A percentile compares a stretch with the other conserved stretches of the same genome.
Conservation (phyloP, 2,888 invertebrate genomes). For the Ochropleura leucogaster region DNA sequence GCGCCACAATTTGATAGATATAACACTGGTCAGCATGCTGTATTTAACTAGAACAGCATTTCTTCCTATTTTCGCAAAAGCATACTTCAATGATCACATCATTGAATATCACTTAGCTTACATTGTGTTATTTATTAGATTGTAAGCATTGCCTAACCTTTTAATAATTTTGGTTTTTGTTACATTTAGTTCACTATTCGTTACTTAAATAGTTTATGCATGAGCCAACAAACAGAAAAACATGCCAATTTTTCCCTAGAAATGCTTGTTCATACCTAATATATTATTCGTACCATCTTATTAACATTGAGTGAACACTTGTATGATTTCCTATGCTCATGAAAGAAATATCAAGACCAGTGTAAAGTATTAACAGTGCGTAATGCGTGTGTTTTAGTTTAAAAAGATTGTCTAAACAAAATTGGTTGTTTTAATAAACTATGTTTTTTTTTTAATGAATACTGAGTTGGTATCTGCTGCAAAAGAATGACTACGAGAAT, state of each 20-base stretch:
- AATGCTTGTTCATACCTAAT: background rate
- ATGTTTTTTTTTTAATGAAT: background rate
- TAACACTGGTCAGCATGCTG: slow-evolving; percentile 38
- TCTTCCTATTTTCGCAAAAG: background rate
- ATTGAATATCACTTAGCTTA: background rate
- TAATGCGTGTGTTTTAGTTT: slow-evolving; percentile 5
- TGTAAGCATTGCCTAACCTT: background rate
- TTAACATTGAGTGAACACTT: background rate
- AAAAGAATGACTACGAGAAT: too few relatives aligned
- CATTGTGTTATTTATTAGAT: background rate
- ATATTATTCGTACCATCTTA: background rate
- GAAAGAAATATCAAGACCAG: slow-evolving; percentile 11
- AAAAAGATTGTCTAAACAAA: background rate
- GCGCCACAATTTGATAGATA: background rate
- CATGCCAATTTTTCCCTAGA: background rate
- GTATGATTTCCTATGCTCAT: background rate
- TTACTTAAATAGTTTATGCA: background rate
- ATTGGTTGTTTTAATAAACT: background rate
- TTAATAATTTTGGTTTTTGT: background rate
- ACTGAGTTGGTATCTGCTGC: background rate
- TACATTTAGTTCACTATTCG: background rate
- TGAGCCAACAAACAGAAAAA: background rate
- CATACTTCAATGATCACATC: background rate
- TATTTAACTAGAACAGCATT: slow-evolving; percentile 3
- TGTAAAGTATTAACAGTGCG: slow-evolving; percentile 32